Conservation (phyloP, 2,888 invertebrate genomes). For the Catocala nupta region DNA sequence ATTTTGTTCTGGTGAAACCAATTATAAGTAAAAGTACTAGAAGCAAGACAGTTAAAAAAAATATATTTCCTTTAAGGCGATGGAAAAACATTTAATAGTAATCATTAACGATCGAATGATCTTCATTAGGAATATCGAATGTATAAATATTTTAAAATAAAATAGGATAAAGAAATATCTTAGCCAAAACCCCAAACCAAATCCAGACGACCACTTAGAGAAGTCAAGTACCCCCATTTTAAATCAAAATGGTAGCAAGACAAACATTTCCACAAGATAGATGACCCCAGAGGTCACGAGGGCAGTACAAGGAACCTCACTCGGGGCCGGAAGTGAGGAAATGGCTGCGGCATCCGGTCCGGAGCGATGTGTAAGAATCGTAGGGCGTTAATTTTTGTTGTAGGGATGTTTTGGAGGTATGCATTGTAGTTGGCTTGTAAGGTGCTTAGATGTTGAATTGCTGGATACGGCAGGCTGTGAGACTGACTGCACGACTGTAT, state of each 20-base stretch:
- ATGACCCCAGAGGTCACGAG: conserved; percentile 60
- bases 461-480: conserved; percentile 2
- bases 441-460: not conserved
- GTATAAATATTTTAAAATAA: no score
- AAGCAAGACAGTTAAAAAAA: no score
- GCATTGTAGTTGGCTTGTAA: not conserved
- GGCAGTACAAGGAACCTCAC: conserved; percentile 60
- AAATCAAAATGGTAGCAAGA: conserved; percentile 57
- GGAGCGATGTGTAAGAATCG: conserved; percentile 53
- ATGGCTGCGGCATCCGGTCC: conserved; percentile 65
- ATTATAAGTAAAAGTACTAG: no score
- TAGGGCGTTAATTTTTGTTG: conserved; percentile 54
- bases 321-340: conserved; percentile 67
- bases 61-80: no score
- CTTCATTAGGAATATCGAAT: no score
- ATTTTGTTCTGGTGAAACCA: no score
- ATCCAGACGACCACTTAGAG: conserved; percentile 7
- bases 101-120: no score
- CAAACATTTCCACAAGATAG: conserved; percentile 62
- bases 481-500: no score
- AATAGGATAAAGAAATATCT: no score
- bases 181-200: no score
- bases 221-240: conserved; percentile 35
- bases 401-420: conserved; percentile 23
- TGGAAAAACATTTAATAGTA: no score